A percentile compares a stretch with the other conserved stretches of the same genome.
phyloP scores from a whole-genome alignment of 2,888 invertebrate genomes.

The Lepetodrilus schrolli region DNA sequence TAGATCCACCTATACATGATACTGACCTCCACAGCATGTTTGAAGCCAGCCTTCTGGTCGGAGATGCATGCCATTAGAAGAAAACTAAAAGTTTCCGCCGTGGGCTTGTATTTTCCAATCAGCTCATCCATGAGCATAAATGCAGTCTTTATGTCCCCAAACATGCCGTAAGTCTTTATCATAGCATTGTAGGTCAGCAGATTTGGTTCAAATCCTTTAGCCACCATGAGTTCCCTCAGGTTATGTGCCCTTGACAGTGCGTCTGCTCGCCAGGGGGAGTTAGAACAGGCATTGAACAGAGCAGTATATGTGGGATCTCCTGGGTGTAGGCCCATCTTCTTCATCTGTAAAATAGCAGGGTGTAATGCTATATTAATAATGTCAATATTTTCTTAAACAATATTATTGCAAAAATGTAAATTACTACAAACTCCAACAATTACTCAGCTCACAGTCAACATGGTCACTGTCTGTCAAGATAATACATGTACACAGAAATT shows the following conservation, averaged over 20 bases:
- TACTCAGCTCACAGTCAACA: background rate
- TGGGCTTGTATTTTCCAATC: slow-evolving; percentile 74
- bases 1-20: background rate
- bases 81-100: slow-evolving; percentile 84
- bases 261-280: slow-evolving; percentile 81
- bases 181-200: slow-evolving; percentile 88
- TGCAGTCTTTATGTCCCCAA: slow-evolving; percentile 85
- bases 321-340: slow-evolving; percentile 82
- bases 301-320: slow-evolving; percentile 87
- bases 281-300: slow-evolving; percentile 91
- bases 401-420: background rate
- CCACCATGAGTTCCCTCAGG: slow-evolving; percentile 82
- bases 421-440: background rate
- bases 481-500: too few species aligned
- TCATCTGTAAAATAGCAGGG: slow-evolving; percentile 85
- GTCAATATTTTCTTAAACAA: too few species aligned
- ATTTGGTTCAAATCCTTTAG: slow-evolving; percentile 82
- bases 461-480: background rate
- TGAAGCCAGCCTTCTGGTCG: slow-evolving; percentile 86
- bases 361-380: too few species aligned
- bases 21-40: slow-evolving; percentile 83
- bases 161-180: slow-evolving; percentile 92
- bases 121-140: slow-evolving; percentile 91
- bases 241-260: slow-evolving; percentile 83
- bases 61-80: slow-evolving; percentile 89